Base-by-base conservation (phyloP, 2,797 vertebrate species). In the Aphelocoma californica region DNA sequence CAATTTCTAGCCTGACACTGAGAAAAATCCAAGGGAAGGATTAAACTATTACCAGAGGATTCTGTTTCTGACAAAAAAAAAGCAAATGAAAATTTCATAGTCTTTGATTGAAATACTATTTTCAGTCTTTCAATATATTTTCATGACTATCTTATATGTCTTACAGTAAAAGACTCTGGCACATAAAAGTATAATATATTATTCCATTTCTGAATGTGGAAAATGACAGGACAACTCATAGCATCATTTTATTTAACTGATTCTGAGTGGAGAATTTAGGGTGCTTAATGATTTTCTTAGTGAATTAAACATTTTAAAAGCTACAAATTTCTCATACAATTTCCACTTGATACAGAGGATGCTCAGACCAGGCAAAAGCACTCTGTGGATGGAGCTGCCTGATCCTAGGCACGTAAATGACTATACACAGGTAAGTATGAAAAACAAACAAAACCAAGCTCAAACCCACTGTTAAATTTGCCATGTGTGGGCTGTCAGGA, bases 91-190 rank as follows among this genome's bases (percentile, higher is more conserved):
- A 81, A 64, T 70, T 77, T 77, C 45, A 72, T 31, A 77, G 36
- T n/a, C 58, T 86, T 79, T 80, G 66, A 83, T 1, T 69, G 51
- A 91, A 93, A 94, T 36, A 75, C 25, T 71, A 12, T 81, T 93
- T 95, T 74, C 66, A 94, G 61, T 62, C 75, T 78, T 90, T 70
- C 85, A 81, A n/a, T 18, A 38, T 60, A 60, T 73, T 95, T 90
- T 93, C 78, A 70, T 66, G 4, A 56, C 58, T 81, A 9, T 50
- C 44, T 86, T 67, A 6, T 12, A 88, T 67, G 87, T 83, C 45
- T 79, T 61, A 73, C 42, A 72, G n/a, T 47, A 62, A 86, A 62
- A 20, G 29, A 81, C 26, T 86, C 26, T 16, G 47, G 34, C 14
- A 70, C 48, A 91, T 54, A 8, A 51, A 95, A 74, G 12, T 34